Evolutionary conservation across 2,888 invertebrate genomes (phyloP).

Genomic region (Trichopria drosophilae): DNA sequence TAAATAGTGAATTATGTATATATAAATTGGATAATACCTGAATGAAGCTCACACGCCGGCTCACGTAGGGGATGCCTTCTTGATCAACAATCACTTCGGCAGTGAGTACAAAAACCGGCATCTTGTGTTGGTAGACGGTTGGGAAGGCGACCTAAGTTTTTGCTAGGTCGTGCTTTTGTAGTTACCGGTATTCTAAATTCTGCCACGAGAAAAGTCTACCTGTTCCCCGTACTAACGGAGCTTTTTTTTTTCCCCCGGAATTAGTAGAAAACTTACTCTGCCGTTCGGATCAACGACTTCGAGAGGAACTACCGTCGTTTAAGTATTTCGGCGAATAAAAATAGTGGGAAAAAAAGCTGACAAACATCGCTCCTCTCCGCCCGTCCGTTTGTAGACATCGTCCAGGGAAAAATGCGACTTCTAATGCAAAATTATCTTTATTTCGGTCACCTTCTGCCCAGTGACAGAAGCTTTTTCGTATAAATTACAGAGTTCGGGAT

Average conservation of each 20-base stretch:
- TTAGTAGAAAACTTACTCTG: conserved; percentile 6
- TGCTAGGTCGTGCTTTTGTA: conserved; percentile 57
- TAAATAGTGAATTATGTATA: conserved; percentile 60
- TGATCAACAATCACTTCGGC: conserved; percentile 59
- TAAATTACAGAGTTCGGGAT: conserved; percentile 47
- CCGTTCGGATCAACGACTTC: no score
- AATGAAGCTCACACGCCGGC: conserved; percentile 60
- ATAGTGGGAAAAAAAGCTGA: background rate
- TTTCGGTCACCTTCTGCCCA: conserved; percentile 38
- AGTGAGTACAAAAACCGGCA: conserved; percentile 58
- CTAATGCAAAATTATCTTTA: conserved; percentile 46
- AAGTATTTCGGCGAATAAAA: background rate
- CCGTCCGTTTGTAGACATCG: no score
- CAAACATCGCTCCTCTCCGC: no score
- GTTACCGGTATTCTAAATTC: conserved; percentile 56
- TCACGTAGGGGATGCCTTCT: conserved; percentile 58
- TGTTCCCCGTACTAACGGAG: conserved; percentile 31
- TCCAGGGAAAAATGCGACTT: conserved; percentile 45
- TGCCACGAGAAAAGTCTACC: conserved; percentile 45
- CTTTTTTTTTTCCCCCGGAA: conserved; percentile 2
- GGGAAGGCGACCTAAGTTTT: conserved; percentile 58
- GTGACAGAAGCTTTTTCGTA: conserved; percentile 27
- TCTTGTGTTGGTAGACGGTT: conserved; percentile 59
- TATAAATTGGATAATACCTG: conserved; percentile 67
- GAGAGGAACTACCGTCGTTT: no score